phyloP scores from a whole-genome alignment of 1,140 invertebrate species.

The Papilio xuthus region DNA sequence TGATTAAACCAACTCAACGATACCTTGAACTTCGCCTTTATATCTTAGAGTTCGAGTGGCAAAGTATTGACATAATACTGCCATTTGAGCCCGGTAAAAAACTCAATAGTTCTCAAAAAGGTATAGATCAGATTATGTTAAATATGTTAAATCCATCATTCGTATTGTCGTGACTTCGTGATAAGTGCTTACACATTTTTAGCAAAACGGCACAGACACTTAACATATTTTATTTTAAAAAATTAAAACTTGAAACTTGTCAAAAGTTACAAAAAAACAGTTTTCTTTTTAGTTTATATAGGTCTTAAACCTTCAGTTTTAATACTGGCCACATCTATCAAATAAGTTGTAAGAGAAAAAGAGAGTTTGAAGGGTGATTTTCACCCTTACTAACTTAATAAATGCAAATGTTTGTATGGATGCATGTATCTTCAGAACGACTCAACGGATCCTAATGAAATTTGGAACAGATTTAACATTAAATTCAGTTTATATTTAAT shows the following conservation, averaged over 20 bases:
- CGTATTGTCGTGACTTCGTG: slow-evolving; percentile 1
- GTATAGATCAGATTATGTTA: slow-evolving; percentile 34
- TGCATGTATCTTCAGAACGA: no score
- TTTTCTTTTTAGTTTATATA: background rate
- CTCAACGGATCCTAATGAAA: no score
- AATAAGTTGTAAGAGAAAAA: no score
- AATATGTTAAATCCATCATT: slow-evolving; percentile 41
- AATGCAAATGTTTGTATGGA: no score
- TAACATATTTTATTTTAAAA: background rate
- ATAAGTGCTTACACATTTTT: background rate
- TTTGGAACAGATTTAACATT: no score
- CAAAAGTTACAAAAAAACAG: background rate
- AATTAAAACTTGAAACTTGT: background rate
- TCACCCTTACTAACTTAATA: no score
- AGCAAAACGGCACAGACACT: background rate
- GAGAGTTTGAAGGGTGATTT: no score
- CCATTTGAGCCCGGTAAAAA: background rate
- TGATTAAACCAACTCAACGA: background rate
- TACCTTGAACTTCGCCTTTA: background rate
- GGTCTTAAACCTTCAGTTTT: background rate
- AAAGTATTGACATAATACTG: background rate
- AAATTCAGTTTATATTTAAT: no score
- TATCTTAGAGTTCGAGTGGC: background rate
- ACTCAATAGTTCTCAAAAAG: slow-evolving; percentile 4
- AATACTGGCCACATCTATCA: background rate